phyloP scores from a whole-genome alignment of 2,113 vertebrate genomes.

The Mirza zaza region DNA sequence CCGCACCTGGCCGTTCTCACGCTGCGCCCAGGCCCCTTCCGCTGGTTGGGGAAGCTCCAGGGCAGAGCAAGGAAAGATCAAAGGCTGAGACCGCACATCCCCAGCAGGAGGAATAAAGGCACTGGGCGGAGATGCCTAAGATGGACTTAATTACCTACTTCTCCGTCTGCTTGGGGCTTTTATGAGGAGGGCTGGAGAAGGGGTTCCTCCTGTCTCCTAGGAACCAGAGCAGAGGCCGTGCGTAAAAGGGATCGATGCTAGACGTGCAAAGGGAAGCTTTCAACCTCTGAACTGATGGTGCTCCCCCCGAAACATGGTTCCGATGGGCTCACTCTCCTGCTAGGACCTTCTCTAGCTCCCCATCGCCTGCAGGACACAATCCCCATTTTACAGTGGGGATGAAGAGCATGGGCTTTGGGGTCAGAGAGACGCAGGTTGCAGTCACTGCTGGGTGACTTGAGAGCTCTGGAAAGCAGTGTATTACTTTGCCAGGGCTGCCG shows the following conservation, averaged over 20 bases:
- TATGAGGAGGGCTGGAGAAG: slow-evolving; percentile 39
- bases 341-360: background rate
- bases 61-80: slow-evolving; percentile 56
- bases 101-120: slow-evolving; percentile 24
- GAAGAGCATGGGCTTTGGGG: background rate
- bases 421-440: background rate
- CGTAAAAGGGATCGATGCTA: slow-evolving; percentile 33
- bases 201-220: slow-evolving; percentile 55
- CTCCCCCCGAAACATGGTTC: background rate
- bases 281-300: background rate
- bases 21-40: background rate
- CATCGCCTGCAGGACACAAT: too few relatives aligned
- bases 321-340: background rate
- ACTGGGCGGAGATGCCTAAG: background rate
- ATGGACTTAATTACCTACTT: slow-evolving; percentile 61
- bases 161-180: background rate
- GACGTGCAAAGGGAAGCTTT: background rate
- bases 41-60: background rate
- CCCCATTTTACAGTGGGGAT: background rate
- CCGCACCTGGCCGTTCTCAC: background rate
- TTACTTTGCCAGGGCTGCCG: accelerated
- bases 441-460: background rate
- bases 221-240: slow-evolving; percentile 37
- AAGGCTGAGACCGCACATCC: slow-evolving; percentile 49
- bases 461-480: background rate